Evolutionary conservation across 2,113 vertebrate species (phyloP).

Genomic region (Bostrychus sinensis): DNA sequence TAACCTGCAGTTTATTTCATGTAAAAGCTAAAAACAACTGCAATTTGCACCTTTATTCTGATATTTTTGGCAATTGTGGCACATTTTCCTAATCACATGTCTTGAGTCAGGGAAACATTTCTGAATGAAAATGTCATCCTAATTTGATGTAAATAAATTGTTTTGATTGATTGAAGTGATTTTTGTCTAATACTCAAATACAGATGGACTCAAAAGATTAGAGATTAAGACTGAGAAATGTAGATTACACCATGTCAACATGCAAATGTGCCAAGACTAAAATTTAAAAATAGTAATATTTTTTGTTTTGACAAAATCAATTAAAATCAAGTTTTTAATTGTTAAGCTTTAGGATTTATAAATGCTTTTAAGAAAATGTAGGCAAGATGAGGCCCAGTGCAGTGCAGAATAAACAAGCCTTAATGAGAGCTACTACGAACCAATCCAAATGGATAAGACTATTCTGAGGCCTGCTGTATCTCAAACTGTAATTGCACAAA

Average conservation of each 20-base stretch:
- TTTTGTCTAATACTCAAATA: constrained; percentile 2
- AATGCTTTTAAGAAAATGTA: constrained; percentile 42
- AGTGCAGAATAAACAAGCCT: constrained; percentile 29
- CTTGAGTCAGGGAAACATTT: not conserved
- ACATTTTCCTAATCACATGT: constrained; percentile 17
- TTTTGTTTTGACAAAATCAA: not conserved
- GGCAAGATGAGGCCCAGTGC: constrained; percentile 64
- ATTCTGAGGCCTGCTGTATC: constrained; percentile 3
- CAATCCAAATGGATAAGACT: constrained; percentile 19
- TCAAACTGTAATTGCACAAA: constrained; percentile 5
- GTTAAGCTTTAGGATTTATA: not conserved
- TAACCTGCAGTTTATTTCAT: constrained; percentile 7
- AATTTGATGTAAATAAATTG: constrained; percentile 12
- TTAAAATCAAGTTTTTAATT: constrained; percentile 2
- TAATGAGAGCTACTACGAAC: not conserved
- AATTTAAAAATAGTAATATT: not conserved
- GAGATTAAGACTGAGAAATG: constrained; percentile 34
- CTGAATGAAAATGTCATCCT: constrained; percentile 2
- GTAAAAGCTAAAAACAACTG: not conserved
- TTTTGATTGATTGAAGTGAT: constrained; percentile 3
- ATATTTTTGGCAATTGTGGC: not conserved
- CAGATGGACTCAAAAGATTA: constrained; percentile 14
- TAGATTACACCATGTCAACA: constrained; percentile 11
- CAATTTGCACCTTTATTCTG: not conserved
- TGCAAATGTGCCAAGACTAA: constrained; percentile 21